Conservation (phyloP, 2,888 invertebrate species). For the Steinernema hermaphroditum region DNA sequence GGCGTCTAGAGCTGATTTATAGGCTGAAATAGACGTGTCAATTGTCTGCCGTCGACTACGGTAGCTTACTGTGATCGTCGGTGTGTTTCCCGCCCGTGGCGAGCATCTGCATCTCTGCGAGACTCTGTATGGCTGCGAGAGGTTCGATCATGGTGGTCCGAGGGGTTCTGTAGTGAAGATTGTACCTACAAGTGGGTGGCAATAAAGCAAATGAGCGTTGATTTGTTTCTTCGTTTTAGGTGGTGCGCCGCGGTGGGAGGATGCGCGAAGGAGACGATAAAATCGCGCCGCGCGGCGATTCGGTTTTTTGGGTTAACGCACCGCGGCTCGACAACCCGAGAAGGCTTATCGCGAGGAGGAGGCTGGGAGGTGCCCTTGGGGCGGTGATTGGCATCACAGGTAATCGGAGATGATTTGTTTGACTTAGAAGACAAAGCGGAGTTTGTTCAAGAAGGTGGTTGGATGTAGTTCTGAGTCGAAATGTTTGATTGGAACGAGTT, state of each 20-base stretch:
- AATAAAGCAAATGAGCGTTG: too few relatives aligned
- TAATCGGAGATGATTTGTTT: constrained; percentile 13
- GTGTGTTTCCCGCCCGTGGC: not conserved
- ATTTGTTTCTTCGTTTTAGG: not conserved
- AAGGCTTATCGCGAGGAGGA: not conserved
- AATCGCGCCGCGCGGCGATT: not conserved
- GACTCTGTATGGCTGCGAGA: constrained; percentile 3
- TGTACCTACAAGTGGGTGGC: too few relatives aligned
- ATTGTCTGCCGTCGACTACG: not conserved
- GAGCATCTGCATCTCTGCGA: constrained; percentile 12
- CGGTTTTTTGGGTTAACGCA: constrained; percentile 22
- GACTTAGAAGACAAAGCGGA: not conserved
- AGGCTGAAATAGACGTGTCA: not conserved
- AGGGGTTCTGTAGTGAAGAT: not conserved
- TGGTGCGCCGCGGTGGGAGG: not conserved
- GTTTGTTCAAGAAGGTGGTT: constrained; percentile 9
- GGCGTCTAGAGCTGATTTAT: constrained; percentile 3
- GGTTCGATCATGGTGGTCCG: constrained; percentile 1
- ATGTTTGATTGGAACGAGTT: too few relatives aligned
- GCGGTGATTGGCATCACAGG: not conserved
- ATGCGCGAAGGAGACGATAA: constrained; percentile 9
- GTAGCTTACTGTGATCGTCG: constrained; percentile 3
- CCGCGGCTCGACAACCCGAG: not conserved
- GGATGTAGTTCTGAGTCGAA: too few relatives aligned
- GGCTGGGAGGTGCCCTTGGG: not conserved